Evolutionary conservation across 2,113 vertebrate species (phyloP).

Genomic region (Thunnus maccoyii): DNA sequence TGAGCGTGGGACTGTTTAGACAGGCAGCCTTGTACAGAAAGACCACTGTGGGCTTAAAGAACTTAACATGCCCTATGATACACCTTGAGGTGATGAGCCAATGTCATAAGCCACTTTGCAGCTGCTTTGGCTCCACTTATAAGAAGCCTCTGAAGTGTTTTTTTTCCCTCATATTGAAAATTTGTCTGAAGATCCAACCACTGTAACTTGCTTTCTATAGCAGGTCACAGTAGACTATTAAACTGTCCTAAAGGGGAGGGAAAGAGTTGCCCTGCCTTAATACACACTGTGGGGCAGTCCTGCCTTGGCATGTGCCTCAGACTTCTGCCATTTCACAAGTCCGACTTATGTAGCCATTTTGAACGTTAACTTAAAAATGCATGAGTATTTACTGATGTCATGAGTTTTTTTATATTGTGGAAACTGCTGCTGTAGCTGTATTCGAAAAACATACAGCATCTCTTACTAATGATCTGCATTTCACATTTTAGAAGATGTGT

Average conservation of each 20-base stretch:
- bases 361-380: background rate
- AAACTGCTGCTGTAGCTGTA: background rate
- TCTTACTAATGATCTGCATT: background rate
- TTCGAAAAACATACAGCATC: background rate
- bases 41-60: background rate
- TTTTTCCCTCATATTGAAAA: background rate
- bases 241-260: background rate
- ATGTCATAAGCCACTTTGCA: background rate
- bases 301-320: conserved; percentile 37
- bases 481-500: background rate
- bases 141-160: background rate
- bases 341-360: conserved; percentile 10
- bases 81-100: background rate
- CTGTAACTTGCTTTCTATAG: background rate
- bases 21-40: background rate
- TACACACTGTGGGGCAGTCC: background rate
- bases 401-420: background rate
- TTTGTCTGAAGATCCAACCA: background rate
- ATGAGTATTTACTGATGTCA: background rate
- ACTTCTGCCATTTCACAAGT: conserved; percentile 24
- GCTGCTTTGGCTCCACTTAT: background rate
- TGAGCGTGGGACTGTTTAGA: background rate
- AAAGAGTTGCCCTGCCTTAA: background rate
- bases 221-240: background rate
- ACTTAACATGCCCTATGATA: background rate